Evolutionary conservation across 1,140 invertebrate genomes (phyloP).

Genomic region (Physella acuta): DNA sequence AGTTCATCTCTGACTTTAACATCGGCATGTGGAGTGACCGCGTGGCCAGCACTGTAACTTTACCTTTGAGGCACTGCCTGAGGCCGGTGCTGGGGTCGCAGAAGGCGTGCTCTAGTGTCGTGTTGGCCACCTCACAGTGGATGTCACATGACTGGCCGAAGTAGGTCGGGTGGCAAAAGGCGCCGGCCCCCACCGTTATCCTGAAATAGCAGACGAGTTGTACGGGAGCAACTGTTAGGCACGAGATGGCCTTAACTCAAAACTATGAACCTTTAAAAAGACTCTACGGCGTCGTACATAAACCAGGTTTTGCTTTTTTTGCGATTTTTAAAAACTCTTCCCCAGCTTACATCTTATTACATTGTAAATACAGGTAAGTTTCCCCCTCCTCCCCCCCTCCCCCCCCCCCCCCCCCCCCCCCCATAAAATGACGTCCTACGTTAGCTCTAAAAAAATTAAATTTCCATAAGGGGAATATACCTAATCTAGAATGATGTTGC

Average conservation of each 20-base stretch:
- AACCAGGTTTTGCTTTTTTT: no score
- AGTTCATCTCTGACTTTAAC: no score
- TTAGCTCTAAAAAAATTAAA: no score
- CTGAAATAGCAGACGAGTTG: background rate
- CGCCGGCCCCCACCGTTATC: background rate
- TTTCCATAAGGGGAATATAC: no score
- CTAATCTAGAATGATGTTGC: no score
- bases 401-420: no score
- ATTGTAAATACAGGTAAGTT: no score
- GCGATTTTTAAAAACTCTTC: background rate
- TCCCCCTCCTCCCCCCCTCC: no score
- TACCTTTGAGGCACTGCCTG: slow-evolving; percentile 19
- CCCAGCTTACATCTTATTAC: background rate
- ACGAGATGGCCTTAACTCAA: background rate
- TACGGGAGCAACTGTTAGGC: background rate
- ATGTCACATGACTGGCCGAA: slow-evolving; percentile 14
- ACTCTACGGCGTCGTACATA: no score
- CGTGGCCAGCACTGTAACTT: background rate
- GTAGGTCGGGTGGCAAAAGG: slow-evolving; percentile 17
- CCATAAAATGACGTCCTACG: no score
- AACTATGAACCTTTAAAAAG: background rate
- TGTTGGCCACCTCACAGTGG: slow-evolving; percentile 11
- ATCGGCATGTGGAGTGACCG: no score
- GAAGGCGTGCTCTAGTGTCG: slow-evolving; percentile 17
- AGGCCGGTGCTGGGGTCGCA: slow-evolving; percentile 25